Base-by-base conservation (phyloP, 2,888 invertebrate species). In the Coleophora deauratella region DNA sequence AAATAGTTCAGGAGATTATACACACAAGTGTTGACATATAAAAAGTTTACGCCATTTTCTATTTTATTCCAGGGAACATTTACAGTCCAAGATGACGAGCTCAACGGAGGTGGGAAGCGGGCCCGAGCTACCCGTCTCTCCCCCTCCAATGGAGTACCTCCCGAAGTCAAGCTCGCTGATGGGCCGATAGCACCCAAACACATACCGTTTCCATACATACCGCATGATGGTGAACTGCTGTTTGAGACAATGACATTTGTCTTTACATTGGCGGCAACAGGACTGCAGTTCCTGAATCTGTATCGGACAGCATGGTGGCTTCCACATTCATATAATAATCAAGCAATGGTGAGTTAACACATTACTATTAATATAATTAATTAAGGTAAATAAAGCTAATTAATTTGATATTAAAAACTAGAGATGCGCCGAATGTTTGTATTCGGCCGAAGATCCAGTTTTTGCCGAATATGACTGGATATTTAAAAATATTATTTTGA, bases 271-370 rank as follows among this genome's bases (percentile, higher is more conserved):
- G 88, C 93, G 34, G 91, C 93, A 0, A 91, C 95, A 14, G 92
- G 91, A 41, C 87, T 98, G 42, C 99, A 99, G 79, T 96, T 97
- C 67, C 87, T 99, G 33, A 97, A 99, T 81, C 88, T 99, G 31
- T 99, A 99, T 67, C 91, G 96, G 54, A 97, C 97, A 2, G 93
- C 96, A 10, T 99, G 98, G 97, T 99, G 99, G 99, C 75, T 98
- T 40, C 96, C 97, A 1, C 92, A 98, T 66, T 96, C 97, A 0
- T 92, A 95, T 66, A 94, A 93, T 45, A 91, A 91, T 60, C 93
- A 95, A 65, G 92, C 95, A 45, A 90, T 98, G 90, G 98, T 97
- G 81, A 80, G 88, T 64, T 21, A 4, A 21, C 21, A n/a, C n/a
- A n/a, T n/a, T n/a, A n/a, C n/a, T n/a, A 41, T 32, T 41, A 6